These are phyloP conservation scores for Hydropotes inermis DNA, from an alignment of 2,113 vertebrate genomes.

Conservation along the genomic window DNA sequence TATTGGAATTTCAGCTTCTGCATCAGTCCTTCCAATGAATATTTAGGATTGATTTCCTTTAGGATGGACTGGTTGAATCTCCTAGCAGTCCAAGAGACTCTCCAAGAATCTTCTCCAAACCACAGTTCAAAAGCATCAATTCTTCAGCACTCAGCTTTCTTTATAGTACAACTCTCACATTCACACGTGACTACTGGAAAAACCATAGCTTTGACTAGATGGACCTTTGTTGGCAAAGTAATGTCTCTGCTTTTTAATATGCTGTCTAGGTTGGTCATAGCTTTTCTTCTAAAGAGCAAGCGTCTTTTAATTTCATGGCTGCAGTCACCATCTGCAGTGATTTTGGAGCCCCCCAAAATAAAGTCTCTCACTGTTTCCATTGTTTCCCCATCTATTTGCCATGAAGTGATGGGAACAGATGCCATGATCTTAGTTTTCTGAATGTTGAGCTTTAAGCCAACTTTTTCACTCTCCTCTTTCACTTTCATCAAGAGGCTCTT, in stretches of 20 bases:
- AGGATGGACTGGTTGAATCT: not conserved
- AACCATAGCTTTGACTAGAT: not conserved
- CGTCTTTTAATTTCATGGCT: not conserved
- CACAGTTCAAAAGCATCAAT: not conserved
- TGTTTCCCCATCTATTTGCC: not conserved
- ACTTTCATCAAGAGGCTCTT: not conserved
- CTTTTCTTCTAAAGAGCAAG: not conserved
- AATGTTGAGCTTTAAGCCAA: not conserved
- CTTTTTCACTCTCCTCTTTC: not conserved
- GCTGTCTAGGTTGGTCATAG: not conserved
- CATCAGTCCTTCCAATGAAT: not conserved
- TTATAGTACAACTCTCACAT: not conserved
- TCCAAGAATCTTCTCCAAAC: not conserved
- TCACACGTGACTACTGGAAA: not conserved
- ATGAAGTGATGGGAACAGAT: not conserved
- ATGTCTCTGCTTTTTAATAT: not conserved
- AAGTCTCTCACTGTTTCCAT: not conserved
- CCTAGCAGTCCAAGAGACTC: not conserved
- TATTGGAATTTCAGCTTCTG: not conserved
- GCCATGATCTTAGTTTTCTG: not conserved
- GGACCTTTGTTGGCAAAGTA: not conserved
- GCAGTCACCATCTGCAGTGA: not conserved
- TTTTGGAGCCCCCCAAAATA: not conserved
- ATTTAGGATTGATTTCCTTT: not conserved
- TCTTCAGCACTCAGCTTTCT: not conserved